Percentiles rank a stretch among this genome's conserved stretches.
Evolutionary conservation across 1,140 invertebrate genomes (phyloP).

Genomic region (Nephila pilipes): DNA sequence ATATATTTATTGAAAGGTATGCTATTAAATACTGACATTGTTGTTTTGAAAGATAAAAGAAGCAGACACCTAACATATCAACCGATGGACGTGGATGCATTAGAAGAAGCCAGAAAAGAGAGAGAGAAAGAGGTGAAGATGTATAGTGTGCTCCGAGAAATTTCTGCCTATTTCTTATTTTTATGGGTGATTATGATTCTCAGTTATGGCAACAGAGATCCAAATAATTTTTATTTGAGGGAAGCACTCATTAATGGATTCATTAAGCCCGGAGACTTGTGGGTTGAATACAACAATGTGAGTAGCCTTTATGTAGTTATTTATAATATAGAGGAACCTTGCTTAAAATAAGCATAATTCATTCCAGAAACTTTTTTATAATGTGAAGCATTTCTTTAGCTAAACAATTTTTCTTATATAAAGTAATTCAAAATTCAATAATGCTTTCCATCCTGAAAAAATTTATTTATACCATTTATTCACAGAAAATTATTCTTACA

Average conservation of each 20-base stretch:
- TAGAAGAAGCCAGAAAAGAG: conserved; percentile 71
- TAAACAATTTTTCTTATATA: too few species aligned
- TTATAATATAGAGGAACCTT: too few species aligned
- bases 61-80: conserved; percentile 33
- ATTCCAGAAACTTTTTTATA: too few species aligned
- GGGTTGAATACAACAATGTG: conserved; percentile 72
- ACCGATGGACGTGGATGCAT: conserved; percentile 66
- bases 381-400: too few species aligned
- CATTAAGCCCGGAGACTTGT: conserved; percentile 78
- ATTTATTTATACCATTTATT: too few species aligned
- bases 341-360: too few species aligned
- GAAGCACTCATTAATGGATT: conserved; percentile 81
- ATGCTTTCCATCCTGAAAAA: too few species aligned
- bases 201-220: conserved; percentile 82
- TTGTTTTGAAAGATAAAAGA: background rate
- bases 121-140: conserved; percentile 83
- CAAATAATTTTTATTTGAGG: conserved; percentile 81
- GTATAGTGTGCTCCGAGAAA: conserved; percentile 82
- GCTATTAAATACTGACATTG: background rate
- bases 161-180: conserved; percentile 83
- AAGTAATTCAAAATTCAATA: too few species aligned
- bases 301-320: too few species aligned
- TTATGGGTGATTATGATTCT: conserved; percentile 83
- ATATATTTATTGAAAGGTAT: too few species aligned
- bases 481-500: too few species aligned